Evolutionary conservation across 2,113 vertebrate species (phyloP).

Genomic region (Phocoena phocoena): DNA sequence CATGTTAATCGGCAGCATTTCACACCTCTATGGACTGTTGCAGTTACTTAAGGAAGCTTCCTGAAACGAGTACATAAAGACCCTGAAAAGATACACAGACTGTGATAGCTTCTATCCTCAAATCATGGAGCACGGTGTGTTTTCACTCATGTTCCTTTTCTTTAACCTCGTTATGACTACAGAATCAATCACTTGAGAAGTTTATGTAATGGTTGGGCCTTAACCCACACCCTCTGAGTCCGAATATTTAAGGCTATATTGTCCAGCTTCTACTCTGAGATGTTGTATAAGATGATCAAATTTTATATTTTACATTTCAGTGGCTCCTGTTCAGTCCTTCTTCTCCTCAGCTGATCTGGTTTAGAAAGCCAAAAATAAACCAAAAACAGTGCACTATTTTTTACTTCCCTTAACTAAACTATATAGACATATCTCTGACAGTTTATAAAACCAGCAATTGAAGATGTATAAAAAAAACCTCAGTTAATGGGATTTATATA

Average conservation of each 20-base stretch:
- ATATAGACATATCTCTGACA: background rate
- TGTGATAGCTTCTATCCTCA: background rate
- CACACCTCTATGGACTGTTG: background rate
- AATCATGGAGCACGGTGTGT: background rate
- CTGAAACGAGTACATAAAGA: background rate
- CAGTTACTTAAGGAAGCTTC: background rate
- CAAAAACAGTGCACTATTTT: background rate
- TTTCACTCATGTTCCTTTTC: background rate
- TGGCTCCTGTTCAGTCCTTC: background rate
- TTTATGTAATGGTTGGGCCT: fast-evolving
- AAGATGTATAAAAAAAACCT: background rate
- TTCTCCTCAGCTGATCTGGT: background rate
- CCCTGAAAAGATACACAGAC: background rate
- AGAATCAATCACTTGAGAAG: background rate
- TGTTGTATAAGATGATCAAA: background rate
- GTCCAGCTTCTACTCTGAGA: background rate
- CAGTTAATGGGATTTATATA: background rate
- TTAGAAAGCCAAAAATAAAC: background rate
- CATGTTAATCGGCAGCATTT: background rate
- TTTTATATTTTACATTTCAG: background rate
- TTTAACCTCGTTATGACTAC: background rate
- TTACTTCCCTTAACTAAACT: background rate
- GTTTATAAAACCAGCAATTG: background rate
- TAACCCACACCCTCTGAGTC: background rate
- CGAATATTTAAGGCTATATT: background rate